Evolutionary conservation across 2,113 vertebrate species (phyloP).

Genomic region (Ciconia maguari): DNA sequence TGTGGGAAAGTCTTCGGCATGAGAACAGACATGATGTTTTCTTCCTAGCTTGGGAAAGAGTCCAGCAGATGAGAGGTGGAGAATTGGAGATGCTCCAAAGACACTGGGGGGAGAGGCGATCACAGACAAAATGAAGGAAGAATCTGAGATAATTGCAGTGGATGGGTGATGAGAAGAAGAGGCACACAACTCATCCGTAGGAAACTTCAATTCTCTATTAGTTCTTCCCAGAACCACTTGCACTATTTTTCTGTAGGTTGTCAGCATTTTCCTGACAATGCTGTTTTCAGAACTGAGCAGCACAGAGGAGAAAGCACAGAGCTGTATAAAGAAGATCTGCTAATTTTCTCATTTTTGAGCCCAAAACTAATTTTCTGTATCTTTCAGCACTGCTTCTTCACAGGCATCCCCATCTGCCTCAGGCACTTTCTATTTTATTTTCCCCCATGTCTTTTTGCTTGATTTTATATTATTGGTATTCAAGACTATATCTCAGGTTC

Average conservation of each 20-base stretch:
- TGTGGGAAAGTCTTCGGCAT: neutral
- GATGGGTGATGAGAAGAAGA: neutral
- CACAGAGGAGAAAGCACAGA: neutral
- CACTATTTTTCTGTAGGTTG: neutral
- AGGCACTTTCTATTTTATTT: neutral
- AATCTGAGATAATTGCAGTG: neutral
- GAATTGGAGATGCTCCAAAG: neutral
- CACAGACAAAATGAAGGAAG: neutral
- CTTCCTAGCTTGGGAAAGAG: neutral
- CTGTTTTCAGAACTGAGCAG: neutral
- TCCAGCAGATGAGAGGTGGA: neutral
- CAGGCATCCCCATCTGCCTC: neutral
- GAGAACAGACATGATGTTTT: neutral
- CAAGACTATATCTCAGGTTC: neutral
- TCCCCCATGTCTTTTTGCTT: neutral
- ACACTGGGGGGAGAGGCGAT: rapidly evolving
- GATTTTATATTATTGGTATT: neutral
- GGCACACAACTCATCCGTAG: neutral
- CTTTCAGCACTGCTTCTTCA: neutral
- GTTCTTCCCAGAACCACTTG: neutral
- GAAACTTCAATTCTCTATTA: neutral
- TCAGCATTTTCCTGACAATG: neutral
- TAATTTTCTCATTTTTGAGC: neutral
- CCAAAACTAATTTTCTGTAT: neutral
- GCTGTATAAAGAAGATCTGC: neutral